Base-by-base conservation (phyloP, 2,113 vertebrate genomes). In the Syngnathus floridae region DNA sequence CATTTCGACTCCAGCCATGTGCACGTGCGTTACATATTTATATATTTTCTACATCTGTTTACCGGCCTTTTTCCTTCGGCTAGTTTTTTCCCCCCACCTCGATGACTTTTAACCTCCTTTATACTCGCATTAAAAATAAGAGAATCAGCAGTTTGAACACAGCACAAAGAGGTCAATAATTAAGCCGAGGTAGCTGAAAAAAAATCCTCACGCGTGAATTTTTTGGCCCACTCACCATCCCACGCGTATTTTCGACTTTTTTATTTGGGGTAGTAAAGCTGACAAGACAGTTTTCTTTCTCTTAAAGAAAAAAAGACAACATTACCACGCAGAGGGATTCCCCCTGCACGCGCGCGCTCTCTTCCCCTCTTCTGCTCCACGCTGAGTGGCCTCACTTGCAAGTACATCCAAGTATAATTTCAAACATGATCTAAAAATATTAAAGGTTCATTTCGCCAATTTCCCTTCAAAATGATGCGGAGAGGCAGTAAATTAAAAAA, bases 91-190 rank as follows among this genome's bases (percentile, higher is more conserved):
- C 51, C 51, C 51, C 51, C 51, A 36, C n/a, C 55, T 66, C 55
- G 9, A 55, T 86, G 71, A 84, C 84, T 75, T 83, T 85, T 84
- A 82, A 86, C 82, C 86, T 81, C 68, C 61, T 48, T 72, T 70
- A 31, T 73, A 74, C 35, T 41, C 65, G 60, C 59, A 65, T 49
- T 75, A 79, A 68, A 84, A 86, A 85, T 72, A 73, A 72, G 85
- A 77, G 70, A 83, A 89, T 97, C 95, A 96, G 94, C 95, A 56
- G 90, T 86, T 95, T 95, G 89, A 71, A 81, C 45, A 38, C 85
- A 91, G 92, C 89, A 94, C 94, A 90, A 92, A 91, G 90, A 86
- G 88, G 93, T 94, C 91, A 94, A 95, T 95, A 91, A 94, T 95
- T 96, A 94, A 90, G 91, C 80, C 88, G 89, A 91, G 82, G 90